Base-by-base conservation (phyloP, 1,140 invertebrate species). In the Neuroterus valhalla region DNA sequence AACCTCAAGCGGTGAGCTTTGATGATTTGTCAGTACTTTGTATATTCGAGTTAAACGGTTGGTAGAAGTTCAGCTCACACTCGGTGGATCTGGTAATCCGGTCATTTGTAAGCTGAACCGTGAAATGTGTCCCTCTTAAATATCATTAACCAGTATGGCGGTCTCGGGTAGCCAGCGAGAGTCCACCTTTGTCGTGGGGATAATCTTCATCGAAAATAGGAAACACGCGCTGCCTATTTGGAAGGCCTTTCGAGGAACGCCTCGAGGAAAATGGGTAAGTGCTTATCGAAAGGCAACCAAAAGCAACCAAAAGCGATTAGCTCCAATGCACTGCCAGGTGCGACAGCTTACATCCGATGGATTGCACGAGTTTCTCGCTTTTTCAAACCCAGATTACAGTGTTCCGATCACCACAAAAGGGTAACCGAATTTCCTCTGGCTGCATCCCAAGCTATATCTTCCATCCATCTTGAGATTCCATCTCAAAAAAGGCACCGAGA, bases 61-160 rank as follows among this genome's bases (percentile, higher is more conserved):
- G 46, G 66, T 26, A 74, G 66, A 46, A 77, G 75, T 50, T 23
- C 3, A 44, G 66, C 48, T 52, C 46, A 66, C 69, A 76, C 78
- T 78, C 77, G 75, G 50, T 45, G 74, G 43, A 81, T 74, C 43
- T 31, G 17, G 46, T 82, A 82, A 82, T 82, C 81, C 81, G 71
- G 50, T 70, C 70, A 78, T 81, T 80, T 73, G 70, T 74, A 73
- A 55, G 66, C 70, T 78, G 48, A 74, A 52, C 71, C 71, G 66
- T 78, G 73, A 74, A 82, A 82, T 69, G 69, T 67, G 74, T 73
- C 23, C 78, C 70, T 74, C 67, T 82, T 79, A 82, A 82, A 81
- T 78, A 52, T 78, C 71, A 79, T 81, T 79, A 74, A 15, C 62
- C 17, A 11, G 26, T 52, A 23, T 67, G 1, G 45, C 69, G 17